Base-by-base conservation (phyloP, 2,113 vertebrate genomes). In the Leptobrachium leishanense region DNA sequence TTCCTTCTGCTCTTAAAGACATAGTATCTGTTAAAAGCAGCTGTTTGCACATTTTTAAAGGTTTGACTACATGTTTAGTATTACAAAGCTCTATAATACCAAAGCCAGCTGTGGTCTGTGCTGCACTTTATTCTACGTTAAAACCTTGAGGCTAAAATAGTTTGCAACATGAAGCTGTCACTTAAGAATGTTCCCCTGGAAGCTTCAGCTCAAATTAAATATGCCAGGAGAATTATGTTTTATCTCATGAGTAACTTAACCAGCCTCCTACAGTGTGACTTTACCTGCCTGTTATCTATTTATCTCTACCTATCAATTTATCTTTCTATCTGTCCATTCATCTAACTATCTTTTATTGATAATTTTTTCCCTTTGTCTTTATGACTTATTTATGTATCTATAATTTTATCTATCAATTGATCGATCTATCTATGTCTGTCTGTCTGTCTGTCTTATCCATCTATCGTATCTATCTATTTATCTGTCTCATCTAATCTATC, bases 121-220 rank as follows among this genome's bases (percentile, higher is more conserved):
- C 83, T 83, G 87, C 72, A 72, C 81, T 82, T 81, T 72, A 74
- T 73, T 87, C 88, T 79, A 84, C 62, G 84, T 85, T 74, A 75
- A 84, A 81, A 82, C 87, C 91, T 85, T 64, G 78, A 84, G 92
- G 91, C 88, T 64, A 79, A 86, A 83, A 83, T 85, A 86, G 88
- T 90, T 87, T 86, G 67, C 85, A 84, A 85, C 85, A 83, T 53
- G 46, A 83, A 83, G 77, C 85, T 94, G 91, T 91, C 92, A 91
- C 85, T 85, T 80, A 89, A 81, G 91, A 93, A 95, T 94, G 90
- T 82, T 86, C 68, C 75, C 80, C 75, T 92, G 82, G 89, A 84
- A 85, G 62, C 88, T 85, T 74, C 67, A 82, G 81, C 78, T 62
- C 69, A 72, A 79, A 84, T 87, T 85, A 76, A 70, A 70, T 64